phyloP scores from a whole-genome alignment of 2,797 vertebrate genomes.

The Peromyscus attwateri region DNA sequence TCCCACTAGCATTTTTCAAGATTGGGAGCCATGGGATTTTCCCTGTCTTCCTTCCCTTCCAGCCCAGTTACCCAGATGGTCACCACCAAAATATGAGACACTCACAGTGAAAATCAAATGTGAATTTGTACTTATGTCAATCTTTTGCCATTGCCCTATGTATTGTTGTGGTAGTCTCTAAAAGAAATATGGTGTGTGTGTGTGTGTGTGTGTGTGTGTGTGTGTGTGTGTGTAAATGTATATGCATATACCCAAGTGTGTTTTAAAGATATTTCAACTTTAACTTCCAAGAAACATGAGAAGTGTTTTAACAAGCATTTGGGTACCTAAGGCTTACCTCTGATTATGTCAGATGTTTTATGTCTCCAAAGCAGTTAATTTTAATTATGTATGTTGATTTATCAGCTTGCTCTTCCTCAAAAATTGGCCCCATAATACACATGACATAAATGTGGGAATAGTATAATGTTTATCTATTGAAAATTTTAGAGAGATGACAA shows the following conservation, averaged over 20 bases:
- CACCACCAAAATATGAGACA: background rate
- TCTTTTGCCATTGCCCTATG: background rate
- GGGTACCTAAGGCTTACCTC: background rate
- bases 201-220: no score
- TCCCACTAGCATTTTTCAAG: conserved; percentile 52
- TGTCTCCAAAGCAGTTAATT: background rate
- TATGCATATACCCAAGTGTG: no score
- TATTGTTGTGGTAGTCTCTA: background rate
- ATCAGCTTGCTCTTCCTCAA: background rate
- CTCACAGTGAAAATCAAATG: background rate
- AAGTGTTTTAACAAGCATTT: background rate
- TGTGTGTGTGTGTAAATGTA: no score
- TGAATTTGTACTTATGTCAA: background rate
- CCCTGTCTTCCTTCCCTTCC: no score
- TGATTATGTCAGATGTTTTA: conserved; percentile 12
- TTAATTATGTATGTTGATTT: conserved; percentile 31
- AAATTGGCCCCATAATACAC: background rate
- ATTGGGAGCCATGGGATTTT: background rate
- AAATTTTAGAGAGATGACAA: conserved; percentile 36
- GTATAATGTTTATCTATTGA: conserved; percentile 21
- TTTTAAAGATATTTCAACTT: no score
- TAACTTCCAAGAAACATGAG: background rate
- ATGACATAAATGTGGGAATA: conserved; percentile 6
- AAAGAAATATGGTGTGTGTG: conserved; percentile 13
- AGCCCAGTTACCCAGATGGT: background rate